Conservation (phyloP, 2,113 vertebrate genomes). For the Pluvialis apricaria region DNA sequence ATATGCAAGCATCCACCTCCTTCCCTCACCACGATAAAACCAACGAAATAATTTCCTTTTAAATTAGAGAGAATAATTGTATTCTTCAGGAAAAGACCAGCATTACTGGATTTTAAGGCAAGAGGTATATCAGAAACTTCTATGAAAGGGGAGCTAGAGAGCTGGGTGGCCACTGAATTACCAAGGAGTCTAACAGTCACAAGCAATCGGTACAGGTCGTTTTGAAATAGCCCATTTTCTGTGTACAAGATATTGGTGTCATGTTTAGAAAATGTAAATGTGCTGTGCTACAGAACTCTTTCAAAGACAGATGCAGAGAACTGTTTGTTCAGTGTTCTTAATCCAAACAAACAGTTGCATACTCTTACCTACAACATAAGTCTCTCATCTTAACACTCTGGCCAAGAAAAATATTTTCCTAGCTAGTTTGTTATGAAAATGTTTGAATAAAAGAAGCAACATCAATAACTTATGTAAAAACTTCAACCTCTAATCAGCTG, state of each 20-base stretch:
- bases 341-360: constrained; percentile 62
- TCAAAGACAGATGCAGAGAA: not conserved
- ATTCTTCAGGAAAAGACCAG: not conserved
- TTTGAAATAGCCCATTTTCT: not conserved
- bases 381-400: constrained; percentile 10
- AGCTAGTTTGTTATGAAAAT: constrained; percentile 78
- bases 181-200: not conserved
- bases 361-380: constrained; percentile 54
- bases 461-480: constrained; percentile 68
- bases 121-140: not conserved
- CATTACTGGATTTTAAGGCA: not conserved
- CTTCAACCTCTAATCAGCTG: constrained; percentile 62
- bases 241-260: not conserved
- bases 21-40: not conserved
- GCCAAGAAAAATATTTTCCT: constrained; percentile 79
- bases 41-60: not conserved
- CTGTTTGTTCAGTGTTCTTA: constrained; percentile 30
- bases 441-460: constrained; percentile 72
- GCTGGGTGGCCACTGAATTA: not conserved
- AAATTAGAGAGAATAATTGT: not conserved
- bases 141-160: not conserved
- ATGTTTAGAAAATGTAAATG: not conserved
- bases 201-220: not conserved
- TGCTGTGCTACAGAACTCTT: not conserved
- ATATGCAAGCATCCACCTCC: not conserved